Percentiles rank a stretch among this genome's conserved stretches.
Conservation (phyloP, 2,113 vertebrate genomes). For the Sapayoa aenigma region DNA sequence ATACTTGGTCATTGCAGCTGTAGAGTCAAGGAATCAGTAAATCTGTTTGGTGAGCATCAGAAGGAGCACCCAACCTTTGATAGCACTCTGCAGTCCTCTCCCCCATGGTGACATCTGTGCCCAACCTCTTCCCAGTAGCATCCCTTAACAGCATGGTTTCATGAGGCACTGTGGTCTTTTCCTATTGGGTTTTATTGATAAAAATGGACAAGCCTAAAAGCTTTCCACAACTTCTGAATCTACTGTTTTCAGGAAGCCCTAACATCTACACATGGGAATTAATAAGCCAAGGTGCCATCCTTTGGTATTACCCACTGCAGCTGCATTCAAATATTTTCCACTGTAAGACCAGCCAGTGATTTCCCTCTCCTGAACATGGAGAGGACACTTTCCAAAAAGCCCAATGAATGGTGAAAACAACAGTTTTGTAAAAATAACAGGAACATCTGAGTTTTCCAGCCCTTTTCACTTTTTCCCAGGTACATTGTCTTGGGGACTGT, state of each 20-base stretch:
- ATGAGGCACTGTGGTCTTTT: background rate
- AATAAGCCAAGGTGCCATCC: background rate
- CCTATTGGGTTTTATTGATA: background rate
- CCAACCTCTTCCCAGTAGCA: background rate
- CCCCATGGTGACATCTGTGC: background rate
- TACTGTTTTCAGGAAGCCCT: background rate
- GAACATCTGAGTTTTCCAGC: background rate
- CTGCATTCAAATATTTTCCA: background rate
- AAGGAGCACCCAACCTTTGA: background rate
- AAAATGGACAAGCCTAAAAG: background rate
- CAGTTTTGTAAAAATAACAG: background rate
- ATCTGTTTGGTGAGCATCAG: background rate
- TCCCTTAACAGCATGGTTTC: rapidly evolving
- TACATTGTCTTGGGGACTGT: background rate
- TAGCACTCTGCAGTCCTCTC: background rate
- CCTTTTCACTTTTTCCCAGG: background rate
- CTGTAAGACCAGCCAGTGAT: background rate
- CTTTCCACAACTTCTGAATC: background rate
- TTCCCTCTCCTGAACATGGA: background rate
- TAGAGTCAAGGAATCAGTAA: background rate
- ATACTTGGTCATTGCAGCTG: background rate
- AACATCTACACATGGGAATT: background rate
- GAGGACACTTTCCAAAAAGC: background rate
- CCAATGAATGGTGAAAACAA: background rate
- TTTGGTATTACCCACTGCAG: background rate